Conservation (phyloP, 2,888 invertebrate genomes). For the Campaea margaritaria region DNA sequence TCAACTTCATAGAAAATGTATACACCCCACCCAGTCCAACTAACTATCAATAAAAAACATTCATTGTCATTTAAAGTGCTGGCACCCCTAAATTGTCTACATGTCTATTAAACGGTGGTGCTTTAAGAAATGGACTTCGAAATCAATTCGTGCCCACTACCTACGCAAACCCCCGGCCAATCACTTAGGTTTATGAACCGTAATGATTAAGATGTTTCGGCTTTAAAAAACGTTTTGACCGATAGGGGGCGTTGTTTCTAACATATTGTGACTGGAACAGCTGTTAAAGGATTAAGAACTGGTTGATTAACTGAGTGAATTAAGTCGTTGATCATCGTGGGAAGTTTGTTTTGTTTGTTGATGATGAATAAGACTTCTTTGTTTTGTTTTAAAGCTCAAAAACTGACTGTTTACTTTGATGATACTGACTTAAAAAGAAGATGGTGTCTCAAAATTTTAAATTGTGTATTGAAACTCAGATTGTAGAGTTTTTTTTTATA, state of each 20-base stretch:
- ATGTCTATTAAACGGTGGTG: constrained; percentile 57
- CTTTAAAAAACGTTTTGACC: constrained; percentile 62
- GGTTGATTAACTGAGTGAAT: constrained; percentile 34
- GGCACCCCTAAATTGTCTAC: constrained; percentile 52
- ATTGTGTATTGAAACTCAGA: no score
- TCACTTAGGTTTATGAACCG: constrained; percentile 85
- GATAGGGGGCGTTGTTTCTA: constrained; percentile 58
- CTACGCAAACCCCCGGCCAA: constrained; percentile 80
- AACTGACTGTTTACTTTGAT: no score
- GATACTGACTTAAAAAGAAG: background rate
- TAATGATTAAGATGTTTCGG: constrained; percentile 83
- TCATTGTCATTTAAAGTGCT: constrained; percentile 40
- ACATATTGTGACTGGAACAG: constrained; percentile 81
- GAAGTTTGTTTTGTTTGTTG: constrained; percentile 7
- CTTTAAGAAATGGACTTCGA: constrained; percentile 76
- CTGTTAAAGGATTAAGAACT: constrained; percentile 75
- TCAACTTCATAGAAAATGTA: constrained; percentile 11
- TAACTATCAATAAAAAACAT: constrained; percentile 33
- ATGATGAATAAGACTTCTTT: background rate
- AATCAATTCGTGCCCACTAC: constrained; percentile 79
- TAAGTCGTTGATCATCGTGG: constrained; percentile 30
- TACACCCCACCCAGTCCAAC: constrained; percentile 12
- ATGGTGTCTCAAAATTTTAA: no score
- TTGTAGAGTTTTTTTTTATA: no score
- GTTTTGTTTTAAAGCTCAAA: no score